Percentiles rank a stretch among this genome's conserved stretches.
Evolutionary conservation across 2,797 vertebrate species (phyloP).

Genomic region (Pseudochaenichthys georgianus): DNA sequence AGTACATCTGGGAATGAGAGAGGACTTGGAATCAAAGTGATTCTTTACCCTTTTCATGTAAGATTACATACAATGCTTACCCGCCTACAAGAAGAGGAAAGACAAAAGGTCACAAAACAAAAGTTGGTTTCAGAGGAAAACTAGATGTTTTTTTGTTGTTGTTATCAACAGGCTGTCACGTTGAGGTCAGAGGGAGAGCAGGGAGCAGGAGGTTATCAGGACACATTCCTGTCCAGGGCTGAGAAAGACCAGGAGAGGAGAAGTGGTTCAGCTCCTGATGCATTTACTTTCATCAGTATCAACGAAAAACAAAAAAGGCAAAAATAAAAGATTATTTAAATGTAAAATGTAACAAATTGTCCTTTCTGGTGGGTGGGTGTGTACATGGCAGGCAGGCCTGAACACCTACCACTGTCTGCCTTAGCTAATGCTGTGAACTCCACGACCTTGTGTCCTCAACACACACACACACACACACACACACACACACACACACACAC

Average conservation of each 20-base stretch:
- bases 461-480: constrained; percentile 39
- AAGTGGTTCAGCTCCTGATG: background rate
- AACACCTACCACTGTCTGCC: constrained; percentile 49
- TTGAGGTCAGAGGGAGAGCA: constrained; percentile 70
- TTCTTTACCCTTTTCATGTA: background rate
- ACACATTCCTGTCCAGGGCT: constrained; percentile 83
- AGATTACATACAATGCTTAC: background rate
- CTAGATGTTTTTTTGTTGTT: background rate
- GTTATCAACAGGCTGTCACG: constrained; percentile 51
- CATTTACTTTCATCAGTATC: background rate
- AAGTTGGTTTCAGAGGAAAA: background rate
- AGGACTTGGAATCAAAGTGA: background rate
- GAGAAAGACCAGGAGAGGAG: constrained; percentile 86
- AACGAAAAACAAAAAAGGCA: too few relatives aligned
- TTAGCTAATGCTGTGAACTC: constrained; percentile 18
- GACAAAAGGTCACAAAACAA: constrained; percentile 21
- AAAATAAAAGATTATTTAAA: too few relatives aligned
- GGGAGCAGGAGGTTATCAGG: constrained; percentile 91
- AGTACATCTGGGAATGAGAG: background rate
- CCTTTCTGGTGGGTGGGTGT: background rate
- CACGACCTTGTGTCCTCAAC: constrained; percentile 47
- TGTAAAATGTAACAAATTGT: too few relatives aligned
- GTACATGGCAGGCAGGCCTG: constrained; percentile 28
- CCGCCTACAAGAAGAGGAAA: constrained; percentile 2
- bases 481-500: constrained; percentile 10